Base-by-base conservation (phyloP, 2,888 invertebrate genomes). In the Balanococcus diminutus region DNA sequence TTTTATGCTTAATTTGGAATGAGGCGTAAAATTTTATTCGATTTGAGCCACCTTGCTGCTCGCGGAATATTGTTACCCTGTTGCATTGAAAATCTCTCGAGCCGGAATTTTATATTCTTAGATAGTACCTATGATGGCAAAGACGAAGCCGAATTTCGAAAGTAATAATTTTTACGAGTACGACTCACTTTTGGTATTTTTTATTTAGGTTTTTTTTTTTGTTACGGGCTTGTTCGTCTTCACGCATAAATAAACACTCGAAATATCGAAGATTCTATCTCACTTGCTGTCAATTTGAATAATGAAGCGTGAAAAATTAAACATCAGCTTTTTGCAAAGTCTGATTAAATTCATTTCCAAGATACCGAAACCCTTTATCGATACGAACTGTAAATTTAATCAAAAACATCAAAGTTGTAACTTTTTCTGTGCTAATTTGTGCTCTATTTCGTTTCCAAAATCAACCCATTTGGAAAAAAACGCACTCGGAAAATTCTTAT, bases 291-390 rank as follows among this genome's bases (percentile, higher is more conserved):
- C 67, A 67, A 67, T 67, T 67, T 67, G 28, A 67, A 67, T 67
- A 67, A 67, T 67, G 67, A 67, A 67, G 14, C 16, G 67, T 67
- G 67, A 67, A 67, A 67, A 67, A 67, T 67, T 67, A 28, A 28
- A 67, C 67, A 28, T 28, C 28, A 61, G 28, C 28, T 11, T 28
- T 56, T 22, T 6, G 28, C 67, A 28, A 28, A 25, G 67, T 16
- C 28, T 67, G 67, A 67, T 67, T 67, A 67, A 67, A 67, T 67
- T 67, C 28, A 67, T 67, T 67, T 31, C 25, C 3, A 61, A 61
- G 25, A 11, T 67, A 14, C 2, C 19, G 16, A 2, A 16, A 5
- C 28, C 28, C 14, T 19, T 67, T 28, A 19, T 28, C 67, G 28
- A 67, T 67, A 14, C 14, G 14, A 14, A 42, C 5, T n/a, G 14